phyloP scores from a whole-genome alignment of 2,113 vertebrate genomes.

The Ictalurus punctatus region DNA sequence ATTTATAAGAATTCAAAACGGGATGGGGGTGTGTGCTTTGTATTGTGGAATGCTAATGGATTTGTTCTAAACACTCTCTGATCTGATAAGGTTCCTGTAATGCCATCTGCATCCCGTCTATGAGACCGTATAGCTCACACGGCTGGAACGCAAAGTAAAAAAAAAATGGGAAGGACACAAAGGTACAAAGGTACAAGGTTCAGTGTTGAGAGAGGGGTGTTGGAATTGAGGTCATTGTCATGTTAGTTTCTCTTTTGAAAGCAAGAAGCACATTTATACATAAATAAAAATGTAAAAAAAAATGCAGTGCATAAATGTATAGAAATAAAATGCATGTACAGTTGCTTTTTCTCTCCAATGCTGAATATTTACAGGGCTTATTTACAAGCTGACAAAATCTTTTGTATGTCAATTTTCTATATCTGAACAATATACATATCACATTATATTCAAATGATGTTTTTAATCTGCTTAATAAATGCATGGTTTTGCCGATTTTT shows the following conservation, averaged over 20 bases:
- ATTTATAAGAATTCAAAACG: constrained; percentile 63
- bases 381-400: not conserved
- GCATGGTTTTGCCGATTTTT: not conserved
- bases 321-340: not conserved
- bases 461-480: not conserved
- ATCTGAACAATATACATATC: not conserved
- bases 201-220: not conserved
- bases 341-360: not conserved
- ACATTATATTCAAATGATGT: not conserved
- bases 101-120: constrained; percentile 7
- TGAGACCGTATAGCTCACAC: not conserved
- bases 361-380: not conserved
- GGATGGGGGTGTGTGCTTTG: constrained; percentile 35
- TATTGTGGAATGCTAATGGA: constrained; percentile 68
- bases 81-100: constrained; percentile 42
- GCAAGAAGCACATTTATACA: not conserved
- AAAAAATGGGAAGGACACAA: not conserved
- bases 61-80: constrained; percentile 51
- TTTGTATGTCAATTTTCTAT: not conserved
- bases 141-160: not conserved
- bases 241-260: not conserved
- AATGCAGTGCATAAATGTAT: not conserved
- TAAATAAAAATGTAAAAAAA: no score
- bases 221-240: not conserved
- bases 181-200: not conserved